phyloP scores from a whole-genome alignment of 2,888 invertebrate species.

The Pterostichus madidus region DNA sequence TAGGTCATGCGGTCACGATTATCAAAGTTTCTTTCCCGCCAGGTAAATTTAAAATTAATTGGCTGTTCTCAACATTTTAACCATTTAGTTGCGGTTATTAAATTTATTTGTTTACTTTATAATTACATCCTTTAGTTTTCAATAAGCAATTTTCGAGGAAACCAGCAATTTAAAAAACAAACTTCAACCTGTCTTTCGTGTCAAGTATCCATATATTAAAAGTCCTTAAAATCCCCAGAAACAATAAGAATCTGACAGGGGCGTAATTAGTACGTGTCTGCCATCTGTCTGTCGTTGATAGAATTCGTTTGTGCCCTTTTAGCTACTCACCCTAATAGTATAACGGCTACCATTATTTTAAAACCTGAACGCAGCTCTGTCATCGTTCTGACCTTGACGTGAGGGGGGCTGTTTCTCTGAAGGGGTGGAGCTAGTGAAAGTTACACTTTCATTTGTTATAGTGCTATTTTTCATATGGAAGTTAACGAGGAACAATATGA shows the following conservation, averaged over 20 bases:
- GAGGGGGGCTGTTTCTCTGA: background rate
- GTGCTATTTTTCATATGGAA: constrained; percentile 27
- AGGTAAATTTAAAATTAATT: constrained; percentile 44
- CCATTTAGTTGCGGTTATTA: constrained; percentile 47
- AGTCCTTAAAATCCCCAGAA: constrained; percentile 34
- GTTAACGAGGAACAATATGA: background rate
- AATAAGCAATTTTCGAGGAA: constrained; percentile 55
- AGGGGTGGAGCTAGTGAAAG: constrained; percentile 30
- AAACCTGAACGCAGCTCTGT: constrained; percentile 31
- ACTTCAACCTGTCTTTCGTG: constrained; percentile 39
- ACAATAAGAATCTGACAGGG: constrained; percentile 51
- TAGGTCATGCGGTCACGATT: background rate
- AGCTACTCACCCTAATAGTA: constrained; percentile 12
- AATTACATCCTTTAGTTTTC: constrained; percentile 51
- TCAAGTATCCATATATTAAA: constrained; percentile 35
- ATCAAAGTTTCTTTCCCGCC: constrained; percentile 33
- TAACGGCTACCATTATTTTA: constrained; percentile 46
- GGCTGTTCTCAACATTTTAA: constrained; percentile 33
- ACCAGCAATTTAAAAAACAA: constrained; percentile 51
- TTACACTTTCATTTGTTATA: constrained; percentile 30
- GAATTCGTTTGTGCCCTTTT: constrained; percentile 8
- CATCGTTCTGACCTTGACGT: constrained; percentile 39
- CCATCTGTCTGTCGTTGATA: constrained; percentile 27
- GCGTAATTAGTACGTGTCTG: constrained; percentile 49
- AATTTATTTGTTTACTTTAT: constrained; percentile 38